Percentiles rank a stretch among this genome's conserved stretches.
Evolutionary conservation across 2,797 vertebrate genomes (phyloP).

Genomic region (Rhinophrynus dorsalis): DNA sequence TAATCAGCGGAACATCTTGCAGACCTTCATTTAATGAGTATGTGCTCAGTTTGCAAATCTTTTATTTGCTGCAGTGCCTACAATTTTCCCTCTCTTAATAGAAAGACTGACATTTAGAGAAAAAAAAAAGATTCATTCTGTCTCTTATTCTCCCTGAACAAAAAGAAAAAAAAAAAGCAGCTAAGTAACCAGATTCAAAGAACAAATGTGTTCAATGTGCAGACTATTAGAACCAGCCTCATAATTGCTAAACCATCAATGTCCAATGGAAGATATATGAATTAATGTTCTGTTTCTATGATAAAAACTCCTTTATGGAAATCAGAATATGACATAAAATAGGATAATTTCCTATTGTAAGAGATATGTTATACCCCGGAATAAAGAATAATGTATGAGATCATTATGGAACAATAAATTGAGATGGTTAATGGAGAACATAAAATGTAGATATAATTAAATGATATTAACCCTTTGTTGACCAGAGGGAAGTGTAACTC

Average conservation of each 20-base stretch:
- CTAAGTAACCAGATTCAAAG: slow-evolving; percentile 8
- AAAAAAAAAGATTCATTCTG: slow-evolving; percentile 14
- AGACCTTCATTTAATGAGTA: slow-evolving; percentile 24
- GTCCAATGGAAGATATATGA: slow-evolving; percentile 23
- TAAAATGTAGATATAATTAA: slow-evolving; percentile 8
- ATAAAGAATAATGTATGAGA: slow-evolving; percentile 13
- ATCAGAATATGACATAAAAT: slow-evolving; percentile 38
- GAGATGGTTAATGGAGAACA: slow-evolving; percentile 14
- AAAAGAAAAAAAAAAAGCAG: slow-evolving; percentile 2
- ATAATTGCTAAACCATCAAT: slow-evolving; percentile 33
- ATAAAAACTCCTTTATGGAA: slow-evolving; percentile 32
- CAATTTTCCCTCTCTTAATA: slow-evolving; percentile 26
- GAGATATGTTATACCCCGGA: background rate
- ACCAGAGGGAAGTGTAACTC: too few species aligned
- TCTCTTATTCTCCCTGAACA: slow-evolving; percentile 5
- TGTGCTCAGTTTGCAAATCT: slow-evolving; percentile 16
- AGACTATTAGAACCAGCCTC: slow-evolving; percentile 15
- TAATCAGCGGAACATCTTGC: too few species aligned
- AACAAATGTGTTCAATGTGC: slow-evolving; percentile 5
- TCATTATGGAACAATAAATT: slow-evolving; percentile 23
- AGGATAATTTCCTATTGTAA: slow-evolving; percentile 29
- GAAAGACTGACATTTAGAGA: slow-evolving; percentile 29
- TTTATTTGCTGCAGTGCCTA: slow-evolving; percentile 18
- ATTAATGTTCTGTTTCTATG: slow-evolving; percentile 23
- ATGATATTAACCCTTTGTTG: slow-evolving; percentile 10